These are phyloP conservation scores for Euzophera pinguis DNA, from an alignment of 2,888 invertebrate genomes.

Conservation along the genomic window DNA sequence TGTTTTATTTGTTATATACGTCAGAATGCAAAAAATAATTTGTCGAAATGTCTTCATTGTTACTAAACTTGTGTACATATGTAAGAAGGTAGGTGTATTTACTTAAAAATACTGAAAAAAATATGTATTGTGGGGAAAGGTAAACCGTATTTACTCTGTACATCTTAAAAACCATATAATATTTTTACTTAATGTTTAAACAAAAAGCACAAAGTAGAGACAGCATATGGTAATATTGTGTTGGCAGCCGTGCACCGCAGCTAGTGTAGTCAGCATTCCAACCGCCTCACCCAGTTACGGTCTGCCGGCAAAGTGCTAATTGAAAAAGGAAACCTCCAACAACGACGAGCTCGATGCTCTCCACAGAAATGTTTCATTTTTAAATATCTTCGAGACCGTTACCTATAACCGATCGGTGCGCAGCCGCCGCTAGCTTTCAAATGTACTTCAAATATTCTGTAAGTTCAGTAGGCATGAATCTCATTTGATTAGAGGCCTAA, in stretches of 20 bases:
- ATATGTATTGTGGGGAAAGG: no score
- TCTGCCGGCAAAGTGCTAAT: conserved; percentile 76
- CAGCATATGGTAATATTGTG: conserved; percentile 20
- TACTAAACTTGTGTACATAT: no score
- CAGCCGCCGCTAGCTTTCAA: neutral
- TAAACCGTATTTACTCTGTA: no score
- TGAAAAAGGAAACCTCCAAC: conserved; percentile 79
- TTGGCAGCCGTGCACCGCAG: conserved; percentile 35
- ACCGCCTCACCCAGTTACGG: conserved; percentile 76
- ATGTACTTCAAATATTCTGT: neutral
- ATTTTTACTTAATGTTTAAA: no score
- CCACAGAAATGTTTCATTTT: conserved; percentile 78
- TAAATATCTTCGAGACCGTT: conserved; percentile 69
- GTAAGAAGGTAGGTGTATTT: no score
- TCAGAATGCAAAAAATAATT: no score
- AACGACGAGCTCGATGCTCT: conserved; percentile 77
- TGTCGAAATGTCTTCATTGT: no score
- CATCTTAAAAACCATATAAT: no score
- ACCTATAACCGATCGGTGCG: conserved; percentile 50
- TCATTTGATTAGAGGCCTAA: no score
- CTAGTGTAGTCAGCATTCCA: conserved; percentile 56
- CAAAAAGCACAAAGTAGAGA: neutral
- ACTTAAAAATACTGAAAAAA: no score
- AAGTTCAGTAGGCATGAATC: no score
- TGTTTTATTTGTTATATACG: no score